A percentile compares a stretch with the other conserved stretches of the same genome.
Evolutionary conservation across 2,888 invertebrate species (phyloP).

Genomic region (Uloborus plumipes): DNA sequence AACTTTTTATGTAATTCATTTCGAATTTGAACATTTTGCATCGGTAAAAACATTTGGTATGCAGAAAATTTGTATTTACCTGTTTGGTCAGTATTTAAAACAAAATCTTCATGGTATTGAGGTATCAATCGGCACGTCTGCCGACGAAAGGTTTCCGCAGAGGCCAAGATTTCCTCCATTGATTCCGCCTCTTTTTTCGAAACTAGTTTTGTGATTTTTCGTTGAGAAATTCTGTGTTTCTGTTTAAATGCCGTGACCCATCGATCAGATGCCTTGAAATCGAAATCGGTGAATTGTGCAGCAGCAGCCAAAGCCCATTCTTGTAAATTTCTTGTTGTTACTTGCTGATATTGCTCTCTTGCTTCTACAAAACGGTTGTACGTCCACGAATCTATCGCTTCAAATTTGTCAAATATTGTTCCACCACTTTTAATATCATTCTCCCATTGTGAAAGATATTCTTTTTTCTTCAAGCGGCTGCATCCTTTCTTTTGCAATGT

Average conservation of each 20-base stretch:
- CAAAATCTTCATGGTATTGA: not conserved
- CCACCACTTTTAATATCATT: too few relatives aligned
- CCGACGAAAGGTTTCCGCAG: not conserved
- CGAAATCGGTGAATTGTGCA: not conserved
- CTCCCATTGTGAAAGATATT: too few relatives aligned
- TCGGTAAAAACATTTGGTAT: too few relatives aligned
- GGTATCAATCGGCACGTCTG: not conserved
- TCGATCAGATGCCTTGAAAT: not conserved
- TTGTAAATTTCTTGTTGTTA: too few relatives aligned
- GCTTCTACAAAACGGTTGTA: too few relatives aligned
- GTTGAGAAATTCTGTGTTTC: constrained; percentile 1
- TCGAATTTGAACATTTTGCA: too few relatives aligned
- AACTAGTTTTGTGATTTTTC: not conserved
- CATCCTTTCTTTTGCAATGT: not conserved
- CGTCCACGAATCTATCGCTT: too few relatives aligned
- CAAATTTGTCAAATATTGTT: too few relatives aligned
- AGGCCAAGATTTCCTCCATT: not conserved
- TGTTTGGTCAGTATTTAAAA: not conserved
- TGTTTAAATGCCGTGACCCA: not conserved
- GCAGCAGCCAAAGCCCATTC: too few relatives aligned
- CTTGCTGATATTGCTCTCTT: too few relatives aligned
- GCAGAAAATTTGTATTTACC: not conserved
- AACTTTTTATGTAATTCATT: too few relatives aligned
- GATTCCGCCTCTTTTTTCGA: not conserved
- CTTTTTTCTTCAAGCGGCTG: not conserved